Percentiles rank a stretch among this genome's conserved stretches.
Evolutionary conservation across 2,888 invertebrate genomes (phyloP).

Genomic region (Plagodis dolabraria): DNA sequence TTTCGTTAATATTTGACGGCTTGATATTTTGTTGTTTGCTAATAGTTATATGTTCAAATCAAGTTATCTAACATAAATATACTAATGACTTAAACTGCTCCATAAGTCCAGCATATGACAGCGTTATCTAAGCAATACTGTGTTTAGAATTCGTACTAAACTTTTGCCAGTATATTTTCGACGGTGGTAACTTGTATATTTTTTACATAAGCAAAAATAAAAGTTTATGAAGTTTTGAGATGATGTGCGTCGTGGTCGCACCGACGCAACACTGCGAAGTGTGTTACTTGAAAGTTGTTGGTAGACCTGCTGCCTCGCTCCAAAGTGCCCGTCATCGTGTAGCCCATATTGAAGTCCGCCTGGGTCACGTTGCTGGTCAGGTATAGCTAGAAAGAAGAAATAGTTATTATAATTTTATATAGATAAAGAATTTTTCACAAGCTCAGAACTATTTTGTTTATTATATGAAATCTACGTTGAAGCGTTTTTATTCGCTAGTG

Average conservation of each 20-base stretch:
- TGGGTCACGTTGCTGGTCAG: constrained; percentile 93
- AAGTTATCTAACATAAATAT: too few relatives aligned
- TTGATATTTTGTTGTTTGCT: too few relatives aligned
- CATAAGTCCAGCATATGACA: too few relatives aligned
- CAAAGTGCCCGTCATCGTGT: constrained; percentile 94
- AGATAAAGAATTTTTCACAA: too few relatives aligned
- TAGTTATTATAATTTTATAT: too few relatives aligned
- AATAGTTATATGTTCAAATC: too few relatives aligned
- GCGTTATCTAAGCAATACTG: background rate
- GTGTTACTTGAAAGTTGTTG: constrained; percentile 93
- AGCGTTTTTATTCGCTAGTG: too few relatives aligned
- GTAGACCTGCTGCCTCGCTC: constrained; percentile 91
- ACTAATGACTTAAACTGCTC: too few relatives aligned
- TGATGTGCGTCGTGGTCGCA: constrained; percentile 88
- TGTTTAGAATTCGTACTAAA: background rate
- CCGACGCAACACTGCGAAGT: constrained; percentile 93
- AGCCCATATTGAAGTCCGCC: constrained; percentile 95
- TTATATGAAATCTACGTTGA: too few relatives aligned
- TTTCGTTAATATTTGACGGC: too few relatives aligned
- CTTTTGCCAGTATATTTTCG: background rate
- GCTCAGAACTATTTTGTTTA: too few relatives aligned
- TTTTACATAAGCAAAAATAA: background rate
- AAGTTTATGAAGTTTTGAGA: constrained; percentile 65
- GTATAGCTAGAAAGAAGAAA: constrained; percentile 82
- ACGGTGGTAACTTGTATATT: too few relatives aligned